Percentiles rank a stretch among this genome's conserved stretches.
Conservation (phyloP, 2,888 invertebrate genomes). For the Platerodrilus igneus region DNA sequence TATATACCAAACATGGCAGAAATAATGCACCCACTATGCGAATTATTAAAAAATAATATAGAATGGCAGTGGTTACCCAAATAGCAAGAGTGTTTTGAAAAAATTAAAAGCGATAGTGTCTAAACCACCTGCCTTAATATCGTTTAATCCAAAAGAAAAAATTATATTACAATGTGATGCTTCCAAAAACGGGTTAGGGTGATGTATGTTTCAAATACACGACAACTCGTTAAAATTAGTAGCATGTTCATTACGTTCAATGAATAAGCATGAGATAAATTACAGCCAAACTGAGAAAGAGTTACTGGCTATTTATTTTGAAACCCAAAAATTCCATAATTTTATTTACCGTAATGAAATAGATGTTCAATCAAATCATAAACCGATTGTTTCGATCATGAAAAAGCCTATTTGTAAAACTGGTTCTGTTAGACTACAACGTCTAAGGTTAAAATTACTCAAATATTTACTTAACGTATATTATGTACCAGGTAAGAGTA, state of each 20-base stretch:
- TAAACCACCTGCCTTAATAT: too few species aligned
- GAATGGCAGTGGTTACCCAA: too few species aligned
- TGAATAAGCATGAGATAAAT: slow-evolving; percentile 17
- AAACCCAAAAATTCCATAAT: slow-evolving; percentile 23
- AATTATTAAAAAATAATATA: too few species aligned
- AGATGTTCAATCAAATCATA: slow-evolving; percentile 26
- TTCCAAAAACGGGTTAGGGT: too few species aligned
- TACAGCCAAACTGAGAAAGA: slow-evolving; percentile 26
- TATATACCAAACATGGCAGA: too few species aligned
- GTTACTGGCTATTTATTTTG: slow-evolving; percentile 20
- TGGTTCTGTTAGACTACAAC: slow-evolving; percentile 19
- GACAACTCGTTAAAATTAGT: too few species aligned
- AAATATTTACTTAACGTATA: slow-evolving; percentile 22
- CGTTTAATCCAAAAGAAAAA: too few species aligned
- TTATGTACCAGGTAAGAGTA: slow-evolving; percentile 25
- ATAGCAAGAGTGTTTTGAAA: too few species aligned
- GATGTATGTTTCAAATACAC: too few species aligned
- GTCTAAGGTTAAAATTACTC: slow-evolving; percentile 23
- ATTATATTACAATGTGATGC: too few species aligned
- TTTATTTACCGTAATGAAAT: slow-evolving; percentile 23
- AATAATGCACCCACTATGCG: not conserved
- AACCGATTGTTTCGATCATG: slow-evolving; percentile 23
- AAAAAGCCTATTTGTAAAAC: slow-evolving; percentile 20
- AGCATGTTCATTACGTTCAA: slow-evolving; percentile 17
- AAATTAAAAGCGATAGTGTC: too few species aligned